phyloP scores from a whole-genome alignment of 1,140 invertebrate species.

The Delia radicum region DNA sequence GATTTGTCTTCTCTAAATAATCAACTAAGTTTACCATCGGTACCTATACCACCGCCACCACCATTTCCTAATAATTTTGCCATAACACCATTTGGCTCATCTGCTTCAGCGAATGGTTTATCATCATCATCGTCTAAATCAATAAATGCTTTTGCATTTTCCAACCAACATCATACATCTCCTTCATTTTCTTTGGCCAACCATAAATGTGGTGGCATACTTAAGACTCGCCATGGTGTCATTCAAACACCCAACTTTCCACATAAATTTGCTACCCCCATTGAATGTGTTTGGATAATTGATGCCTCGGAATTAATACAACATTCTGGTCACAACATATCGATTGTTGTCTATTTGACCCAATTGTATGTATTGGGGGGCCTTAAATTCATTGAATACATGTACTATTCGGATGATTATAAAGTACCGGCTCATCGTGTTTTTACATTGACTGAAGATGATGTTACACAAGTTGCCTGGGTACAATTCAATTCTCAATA shows the following conservation, averaged over 20 bases:
- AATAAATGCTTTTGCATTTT: slow-evolving; percentile 24
- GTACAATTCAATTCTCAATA: slow-evolving; percentile 71
- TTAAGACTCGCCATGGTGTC: slow-evolving; percentile 65
- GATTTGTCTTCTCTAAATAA: slow-evolving; percentile 4
- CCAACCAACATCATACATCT: slow-evolving; percentile 7
- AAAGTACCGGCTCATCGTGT: slow-evolving; percentile 63
- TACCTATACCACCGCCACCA: slow-evolving; percentile 48
- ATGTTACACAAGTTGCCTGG: slow-evolving; percentile 68
- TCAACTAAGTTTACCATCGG: slow-evolving; percentile 36
- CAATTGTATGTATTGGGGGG: slow-evolving; percentile 83
- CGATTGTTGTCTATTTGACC: slow-evolving; percentile 83
- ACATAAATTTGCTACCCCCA: slow-evolving; percentile 72
- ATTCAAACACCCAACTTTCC: slow-evolving; percentile 85
- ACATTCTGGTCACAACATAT: slow-evolving; percentile 54
- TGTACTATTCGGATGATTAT: slow-evolving; percentile 72
- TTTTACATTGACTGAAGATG: slow-evolving; percentile 64
- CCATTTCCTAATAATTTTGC: slow-evolving; percentile 45
- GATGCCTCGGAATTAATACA: slow-evolving; percentile 66
- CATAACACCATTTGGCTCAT: slow-evolving; percentile 25
- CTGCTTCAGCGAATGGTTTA: neutral
- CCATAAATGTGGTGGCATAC: slow-evolving; percentile 62
- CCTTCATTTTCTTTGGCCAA: slow-evolving; percentile 17
- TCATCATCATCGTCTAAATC: neutral
- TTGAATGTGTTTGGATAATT: slow-evolving; percentile 84
- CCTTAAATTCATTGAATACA: slow-evolving; percentile 79